Percentiles rank a stretch among this genome's conserved stretches.
These are phyloP conservation scores for Sarcophaga variegata DNA, from an alignment of 2,888 invertebrate genomes.

Conservation along the genomic window DNA sequence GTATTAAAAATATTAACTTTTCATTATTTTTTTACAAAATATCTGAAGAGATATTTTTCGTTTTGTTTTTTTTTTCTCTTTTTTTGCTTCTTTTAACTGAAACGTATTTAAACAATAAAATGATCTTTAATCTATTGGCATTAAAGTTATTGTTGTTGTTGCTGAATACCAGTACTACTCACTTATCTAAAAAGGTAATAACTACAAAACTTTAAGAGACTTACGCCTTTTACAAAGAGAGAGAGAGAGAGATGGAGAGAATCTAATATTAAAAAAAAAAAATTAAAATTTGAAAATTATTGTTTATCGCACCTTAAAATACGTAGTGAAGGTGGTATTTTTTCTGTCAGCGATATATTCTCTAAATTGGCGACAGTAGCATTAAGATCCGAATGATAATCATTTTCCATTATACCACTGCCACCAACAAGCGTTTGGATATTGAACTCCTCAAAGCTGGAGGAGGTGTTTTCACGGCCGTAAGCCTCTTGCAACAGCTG, in stretches of 20 bases:
- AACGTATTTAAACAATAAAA: too few relatives aligned
- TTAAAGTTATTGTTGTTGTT: too few relatives aligned
- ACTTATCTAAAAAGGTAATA: too few relatives aligned
- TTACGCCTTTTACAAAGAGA: too few relatives aligned
- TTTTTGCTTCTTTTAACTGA: too few relatives aligned
- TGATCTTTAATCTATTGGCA: too few relatives aligned
- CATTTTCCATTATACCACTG: slow-evolving; percentile 32
- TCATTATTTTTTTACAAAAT: too few relatives aligned
- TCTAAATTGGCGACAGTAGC: slow-evolving; percentile 41
- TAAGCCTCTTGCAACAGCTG: slow-evolving; percentile 67
- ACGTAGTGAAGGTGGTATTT: slow-evolving; percentile 72
- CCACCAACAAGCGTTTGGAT: slow-evolving; percentile 21
- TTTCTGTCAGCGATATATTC: slow-evolving; percentile 58
- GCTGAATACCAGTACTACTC: too few relatives aligned
- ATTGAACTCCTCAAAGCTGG: slow-evolving; percentile 72
- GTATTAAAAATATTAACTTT: too few relatives aligned
- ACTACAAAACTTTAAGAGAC: too few relatives aligned
- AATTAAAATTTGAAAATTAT: background rate
- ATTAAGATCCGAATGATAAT: slow-evolving; percentile 30
- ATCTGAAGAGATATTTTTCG: too few relatives aligned
- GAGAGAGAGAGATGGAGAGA: background rate
- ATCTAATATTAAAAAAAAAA: background rate
- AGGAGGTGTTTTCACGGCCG: slow-evolving; percentile 59
- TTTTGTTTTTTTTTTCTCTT: too few relatives aligned
- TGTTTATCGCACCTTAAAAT: slow-evolving; percentile 72